Conservation (phyloP, 2,888 invertebrate genomes). For the Andrena fulva region DNA sequence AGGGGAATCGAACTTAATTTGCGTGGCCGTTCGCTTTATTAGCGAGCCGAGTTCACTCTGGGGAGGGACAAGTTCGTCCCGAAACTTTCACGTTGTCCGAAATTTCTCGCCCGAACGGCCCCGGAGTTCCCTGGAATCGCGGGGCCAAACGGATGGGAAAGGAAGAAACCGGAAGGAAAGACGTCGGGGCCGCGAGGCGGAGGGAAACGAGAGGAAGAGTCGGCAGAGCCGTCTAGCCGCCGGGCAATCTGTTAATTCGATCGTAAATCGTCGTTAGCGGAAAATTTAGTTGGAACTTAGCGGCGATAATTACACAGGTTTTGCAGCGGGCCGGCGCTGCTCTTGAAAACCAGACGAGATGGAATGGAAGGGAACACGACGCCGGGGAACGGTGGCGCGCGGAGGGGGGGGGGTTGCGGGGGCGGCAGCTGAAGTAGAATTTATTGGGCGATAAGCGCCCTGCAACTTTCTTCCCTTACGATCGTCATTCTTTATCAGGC, state of each 20-base stretch:
- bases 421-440: conserved; percentile 78
- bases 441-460: conserved; percentile 81
- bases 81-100: conserved; percentile 1
- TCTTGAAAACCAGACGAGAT: conserved; percentile 50
- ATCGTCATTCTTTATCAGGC: conserved; percentile 80
- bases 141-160: neutral
- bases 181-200: neutral
- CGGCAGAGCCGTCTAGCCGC: conserved; percentile 45
- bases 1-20: conserved; percentile 44
- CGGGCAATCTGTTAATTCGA: conserved; percentile 81
- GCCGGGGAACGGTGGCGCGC: neutral
- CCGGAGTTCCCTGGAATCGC: neutral
- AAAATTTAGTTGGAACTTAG: conserved; percentile 80
- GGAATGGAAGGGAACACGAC: conserved; percentile 34
- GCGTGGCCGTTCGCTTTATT: conserved; percentile 19
- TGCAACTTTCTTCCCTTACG: conserved; percentile 78
- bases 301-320: conserved; percentile 80
- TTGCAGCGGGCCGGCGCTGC: conserved; percentile 62
- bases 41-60: neutral
- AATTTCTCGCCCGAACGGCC: conserved; percentile 10
- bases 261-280: conserved; percentile 82
- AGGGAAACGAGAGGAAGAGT: neutral
- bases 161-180: conserved; percentile 7
- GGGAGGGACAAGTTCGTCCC: conserved; percentile 18
- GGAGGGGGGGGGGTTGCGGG: conserved; percentile 21